Evolutionary conservation across 2,888 invertebrate species (phyloP).

Genomic region (Drosophila acutilabella): DNA sequence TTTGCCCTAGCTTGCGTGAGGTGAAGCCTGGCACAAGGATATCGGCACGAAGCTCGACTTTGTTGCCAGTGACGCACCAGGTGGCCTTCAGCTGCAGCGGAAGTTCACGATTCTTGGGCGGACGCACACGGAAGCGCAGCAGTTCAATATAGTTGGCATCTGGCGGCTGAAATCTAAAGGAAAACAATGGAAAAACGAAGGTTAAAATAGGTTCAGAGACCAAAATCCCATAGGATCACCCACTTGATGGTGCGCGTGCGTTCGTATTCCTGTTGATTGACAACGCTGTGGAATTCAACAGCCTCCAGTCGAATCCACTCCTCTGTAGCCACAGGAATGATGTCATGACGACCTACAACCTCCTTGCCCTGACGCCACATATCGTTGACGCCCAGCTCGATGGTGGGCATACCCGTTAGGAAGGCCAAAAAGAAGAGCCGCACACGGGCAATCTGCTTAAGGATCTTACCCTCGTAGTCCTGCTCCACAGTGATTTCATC

Average conservation of each 20-base stretch:
- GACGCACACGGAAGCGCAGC: conserved; percentile 97
- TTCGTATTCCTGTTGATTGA: conserved; percentile 96
- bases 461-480: conserved; percentile 92
- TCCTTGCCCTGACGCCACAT: conserved; percentile 99
- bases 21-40: conserved; percentile 98
- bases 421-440: conserved; percentile 98
- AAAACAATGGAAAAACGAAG: conserved; percentile 3
- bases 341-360: conserved; percentile 99
- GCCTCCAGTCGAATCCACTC: conserved; percentile 99
- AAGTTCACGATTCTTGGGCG: conserved; percentile 97
- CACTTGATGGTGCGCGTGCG: conserved; percentile 94
- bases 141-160: conserved; percentile 99
- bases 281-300: conserved; percentile 97
- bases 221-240: conserved; percentile 32
- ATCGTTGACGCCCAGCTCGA: conserved; percentile 99
- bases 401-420: conserved; percentile 97
- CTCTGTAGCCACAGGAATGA: conserved; percentile 99
- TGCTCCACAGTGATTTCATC: conserved; percentile 96
- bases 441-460: conserved; percentile 97
- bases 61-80: conserved; percentile 94
- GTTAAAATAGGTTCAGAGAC: conserved; percentile 31
- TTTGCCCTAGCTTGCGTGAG: conserved; percentile 96
- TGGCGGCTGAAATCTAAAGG: conserved; percentile 94
- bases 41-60: conserved; percentile 97
- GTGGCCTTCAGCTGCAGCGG: conserved; percentile 97